These are phyloP conservation scores for Blastomussa wellsi DNA, from an alignment of 92 coral and sea anemone species.

Conservation along the genomic window DNA sequence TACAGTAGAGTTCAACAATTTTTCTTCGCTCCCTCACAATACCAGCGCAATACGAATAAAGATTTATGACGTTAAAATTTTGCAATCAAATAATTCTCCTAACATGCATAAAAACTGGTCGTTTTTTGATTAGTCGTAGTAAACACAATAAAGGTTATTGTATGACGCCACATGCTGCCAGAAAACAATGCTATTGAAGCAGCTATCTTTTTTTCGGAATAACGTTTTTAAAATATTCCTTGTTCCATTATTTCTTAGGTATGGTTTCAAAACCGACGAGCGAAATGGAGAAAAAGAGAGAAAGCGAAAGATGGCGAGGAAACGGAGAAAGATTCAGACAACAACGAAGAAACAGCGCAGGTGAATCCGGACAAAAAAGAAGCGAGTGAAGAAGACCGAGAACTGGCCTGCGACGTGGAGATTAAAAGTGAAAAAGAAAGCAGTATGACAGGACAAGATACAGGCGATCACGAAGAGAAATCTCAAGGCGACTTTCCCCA, in stretches of 20 bases:
- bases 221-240: neutral
- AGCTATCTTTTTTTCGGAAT: neutral
- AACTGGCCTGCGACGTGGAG: neutral
- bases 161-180: constrained; percentile 6
- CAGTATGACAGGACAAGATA: neutral
- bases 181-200: constrained; percentile 6
- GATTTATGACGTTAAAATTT: neutral
- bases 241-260: constrained; percentile 62
- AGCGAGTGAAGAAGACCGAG: constrained; percentile 7
- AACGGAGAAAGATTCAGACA: constrained; percentile 51
- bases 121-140: neutral
- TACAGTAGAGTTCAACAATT: constrained; percentile 11
- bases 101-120: neutral
- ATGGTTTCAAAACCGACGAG: constrained; percentile 98
- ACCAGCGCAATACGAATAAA: neutral
- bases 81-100: neutral
- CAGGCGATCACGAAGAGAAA: constrained; percentile 34
- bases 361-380: constrained; percentile 17
- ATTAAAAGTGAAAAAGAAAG: constrained; percentile 3
- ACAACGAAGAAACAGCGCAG: constrained; percentile 45
- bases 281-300: constrained; percentile 97
- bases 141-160: constrained; percentile 19
- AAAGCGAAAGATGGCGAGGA: constrained; percentile 67
- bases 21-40: neutral
- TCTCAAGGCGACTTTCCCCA: constrained; percentile 12